These are phyloP conservation scores for Bradypodion ventrale DNA, from an alignment of 2,797 vertebrate species.

Conservation along the genomic window DNA sequence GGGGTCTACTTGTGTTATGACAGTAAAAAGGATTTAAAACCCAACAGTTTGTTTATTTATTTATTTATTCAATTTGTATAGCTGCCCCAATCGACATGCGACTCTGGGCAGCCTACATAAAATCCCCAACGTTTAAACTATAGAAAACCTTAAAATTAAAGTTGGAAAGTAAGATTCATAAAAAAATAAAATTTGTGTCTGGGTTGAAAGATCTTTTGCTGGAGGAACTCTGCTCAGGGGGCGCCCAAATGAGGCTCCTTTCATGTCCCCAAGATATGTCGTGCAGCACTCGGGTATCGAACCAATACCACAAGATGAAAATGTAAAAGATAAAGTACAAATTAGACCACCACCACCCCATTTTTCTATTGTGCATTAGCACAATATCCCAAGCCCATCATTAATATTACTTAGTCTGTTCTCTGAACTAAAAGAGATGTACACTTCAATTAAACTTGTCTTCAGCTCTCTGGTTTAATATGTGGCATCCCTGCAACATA, in stretches of 20 bases:
- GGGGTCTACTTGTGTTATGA: background rate
- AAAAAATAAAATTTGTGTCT: no score
- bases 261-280: no score
- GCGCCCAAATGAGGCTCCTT: no score
- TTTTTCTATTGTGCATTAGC: background rate
- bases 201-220: no score
- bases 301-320: fast-evolving
- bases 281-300: no score
- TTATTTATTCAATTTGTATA: background rate
- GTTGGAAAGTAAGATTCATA: background rate
- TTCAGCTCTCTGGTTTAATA: background rate
- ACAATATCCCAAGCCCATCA: conserved; percentile 4
- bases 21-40: background rate
- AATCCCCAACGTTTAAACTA: no score
- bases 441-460: conserved; percentile 27
- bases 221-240: no score
- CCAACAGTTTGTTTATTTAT: background rate
- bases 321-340: fast-evolving
- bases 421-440: conserved; percentile 19
- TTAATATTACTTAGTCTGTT: conserved; percentile 25
- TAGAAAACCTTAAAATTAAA: no score
- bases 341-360: background rate
- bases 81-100: no score
- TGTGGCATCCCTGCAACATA: background rate
- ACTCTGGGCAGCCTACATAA: no score